Evolutionary conservation across 2,888 invertebrate species (phyloP), one percentile per base, ranked within the genome.

Genomic region (Tipula vernalis): DNA sequence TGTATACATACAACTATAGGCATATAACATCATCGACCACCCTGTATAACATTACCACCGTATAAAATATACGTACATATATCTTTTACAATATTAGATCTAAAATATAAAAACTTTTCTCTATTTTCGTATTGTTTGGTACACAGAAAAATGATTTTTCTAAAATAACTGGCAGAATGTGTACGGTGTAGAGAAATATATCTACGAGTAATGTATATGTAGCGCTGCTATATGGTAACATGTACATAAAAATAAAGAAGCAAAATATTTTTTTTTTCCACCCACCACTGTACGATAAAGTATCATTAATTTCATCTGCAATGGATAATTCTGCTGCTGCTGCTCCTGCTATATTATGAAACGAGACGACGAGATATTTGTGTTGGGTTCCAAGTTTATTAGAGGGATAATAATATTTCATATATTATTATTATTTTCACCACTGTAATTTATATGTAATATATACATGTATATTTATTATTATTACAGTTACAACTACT

Each of bases 261-360:
- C 8, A 71, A 71, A 71, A 57, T 71, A 71, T 71, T 71, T 71
- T 10, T 71, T 71, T 57, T 71, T 71, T 71, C 71, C 71, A 71
- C 71, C 71, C 71, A 71, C 71, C 28, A 71, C 28, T 28, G 71
- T 71, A 71, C 71, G 71, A 71, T 71, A 71, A 71, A 71, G 71
- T 71, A 71, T 71, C 71, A 71, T 71, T 71, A 71, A 71, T 71
- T 71, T 71, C 71, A 71, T 71, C 71, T 71, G 71, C 71, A 71
- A 71, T 71, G 71, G 71, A 71, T 71, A 71, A 71, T 71, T 10
- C 71, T 71, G 28, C 71, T 71, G 71, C 71, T 71, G 18, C 28
- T 10, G 18, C 71, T 28, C 28, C 28, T 71, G 28, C 28, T 71
- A 71, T 15, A 47, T 28, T 57, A 71, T 4, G 71, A 71, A 71